Conservation (phyloP, 1,140 invertebrate species). For the Octopus sinensis region DNA sequence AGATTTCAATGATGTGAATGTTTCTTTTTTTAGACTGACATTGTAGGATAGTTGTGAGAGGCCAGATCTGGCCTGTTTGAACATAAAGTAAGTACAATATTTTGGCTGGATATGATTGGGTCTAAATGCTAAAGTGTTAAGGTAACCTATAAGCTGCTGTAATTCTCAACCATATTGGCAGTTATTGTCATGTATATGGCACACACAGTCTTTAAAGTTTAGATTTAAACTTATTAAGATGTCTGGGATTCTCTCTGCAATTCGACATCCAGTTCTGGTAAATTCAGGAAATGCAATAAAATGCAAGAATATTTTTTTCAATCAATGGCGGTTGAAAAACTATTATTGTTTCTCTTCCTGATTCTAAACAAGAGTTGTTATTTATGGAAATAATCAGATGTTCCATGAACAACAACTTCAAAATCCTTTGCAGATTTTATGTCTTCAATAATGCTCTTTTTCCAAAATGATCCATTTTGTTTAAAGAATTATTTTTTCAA, state of each 20-base stretch:
- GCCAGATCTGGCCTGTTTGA: too few relatives aligned
- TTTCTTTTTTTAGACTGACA: too few relatives aligned
- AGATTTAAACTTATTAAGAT: not conserved
- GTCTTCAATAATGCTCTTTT: conserved; percentile 5
- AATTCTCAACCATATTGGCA: not conserved
- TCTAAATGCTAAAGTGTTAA: not conserved
- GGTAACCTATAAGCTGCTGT: not conserved
- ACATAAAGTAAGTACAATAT: too few relatives aligned
- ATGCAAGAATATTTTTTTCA: conserved; percentile 1
- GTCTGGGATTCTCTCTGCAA: conserved; percentile 7
- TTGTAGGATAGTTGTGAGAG: too few relatives aligned
- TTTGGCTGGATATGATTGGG: too few relatives aligned
- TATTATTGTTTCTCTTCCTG: not conserved
- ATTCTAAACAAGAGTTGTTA: not conserved
- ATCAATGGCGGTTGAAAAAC: conserved; percentile 2
- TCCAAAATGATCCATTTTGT: not conserved
- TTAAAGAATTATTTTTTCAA: not conserved
- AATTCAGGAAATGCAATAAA: not conserved
- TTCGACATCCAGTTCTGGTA: not conserved
- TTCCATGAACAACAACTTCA: conserved; percentile 4
- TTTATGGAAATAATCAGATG: conserved; percentile 8
- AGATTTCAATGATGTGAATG: too few relatives aligned
- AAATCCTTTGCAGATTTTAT: conserved; percentile 1
- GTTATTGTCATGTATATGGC: conserved; percentile 4
- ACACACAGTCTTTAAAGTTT: conserved; percentile 1